These are phyloP conservation scores for Erebia epiphron DNA, from an alignment of 2,888 invertebrate genomes.

Conservation along the genomic window DNA sequence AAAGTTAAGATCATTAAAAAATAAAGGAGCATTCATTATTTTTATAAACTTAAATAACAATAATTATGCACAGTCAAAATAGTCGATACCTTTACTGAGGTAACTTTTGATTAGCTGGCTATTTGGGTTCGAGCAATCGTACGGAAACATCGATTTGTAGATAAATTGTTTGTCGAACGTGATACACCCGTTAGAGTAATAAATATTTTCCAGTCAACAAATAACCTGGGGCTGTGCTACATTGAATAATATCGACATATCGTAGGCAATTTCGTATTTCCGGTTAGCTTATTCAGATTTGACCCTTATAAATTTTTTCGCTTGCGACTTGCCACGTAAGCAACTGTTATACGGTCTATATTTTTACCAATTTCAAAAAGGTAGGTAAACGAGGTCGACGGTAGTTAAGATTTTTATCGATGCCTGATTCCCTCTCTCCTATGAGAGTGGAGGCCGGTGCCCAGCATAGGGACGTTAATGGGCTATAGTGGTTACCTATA, in stretches of 20 bases:
- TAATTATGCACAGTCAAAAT: too few relatives aligned
- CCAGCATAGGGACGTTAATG: too few relatives aligned
- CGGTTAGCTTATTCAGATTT: constrained; percentile 63
- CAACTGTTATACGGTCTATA: neutral
- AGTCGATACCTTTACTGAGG: neutral
- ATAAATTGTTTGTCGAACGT: constrained; percentile 25
- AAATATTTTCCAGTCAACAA: constrained; percentile 74
- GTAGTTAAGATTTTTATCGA: too few relatives aligned
- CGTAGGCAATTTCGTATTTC: constrained; percentile 74
- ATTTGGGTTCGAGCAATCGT: constrained; percentile 6
- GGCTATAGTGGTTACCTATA: too few relatives aligned
- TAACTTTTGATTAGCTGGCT: neutral
- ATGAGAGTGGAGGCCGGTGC: too few relatives aligned
- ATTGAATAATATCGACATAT: constrained; percentile 79
- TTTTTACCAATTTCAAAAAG: neutral
- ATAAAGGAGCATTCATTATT: too few relatives aligned
- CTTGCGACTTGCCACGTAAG: neutral
- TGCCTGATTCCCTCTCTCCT: too few relatives aligned
- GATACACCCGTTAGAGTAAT: constrained; percentile 47
- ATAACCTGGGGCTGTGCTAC: constrained; percentile 68
- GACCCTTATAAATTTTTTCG: neutral
- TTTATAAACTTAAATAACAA: too few relatives aligned
- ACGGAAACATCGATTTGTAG: constrained; percentile 10
- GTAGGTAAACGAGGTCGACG: neutral
- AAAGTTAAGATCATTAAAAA: too few relatives aligned